Percentiles rank a stretch among this genome's conserved stretches.
Conservation (phyloP, 2,888 invertebrate species). For the Saturnia japonica region DNA sequence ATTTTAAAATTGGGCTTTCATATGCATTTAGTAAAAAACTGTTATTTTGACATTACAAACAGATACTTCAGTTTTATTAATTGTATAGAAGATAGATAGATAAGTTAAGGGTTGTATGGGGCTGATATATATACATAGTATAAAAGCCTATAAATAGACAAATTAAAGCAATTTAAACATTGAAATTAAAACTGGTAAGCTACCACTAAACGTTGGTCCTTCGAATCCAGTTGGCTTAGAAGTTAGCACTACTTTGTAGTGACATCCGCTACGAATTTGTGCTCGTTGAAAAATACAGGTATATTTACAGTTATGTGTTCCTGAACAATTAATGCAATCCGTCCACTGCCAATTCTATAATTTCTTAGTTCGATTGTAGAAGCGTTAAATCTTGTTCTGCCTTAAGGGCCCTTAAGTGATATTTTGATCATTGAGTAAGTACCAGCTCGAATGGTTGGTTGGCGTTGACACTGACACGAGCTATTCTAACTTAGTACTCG, state of each 20-base stretch:
- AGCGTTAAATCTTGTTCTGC: not conserved
- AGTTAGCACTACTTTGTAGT: not conserved
- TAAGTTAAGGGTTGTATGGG: too few relatives aligned
- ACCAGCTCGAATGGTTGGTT: not conserved
- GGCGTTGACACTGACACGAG: not conserved
- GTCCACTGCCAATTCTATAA: not conserved
- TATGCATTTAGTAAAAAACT: too few relatives aligned
- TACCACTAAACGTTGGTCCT: not conserved
- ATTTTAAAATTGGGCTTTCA: too few relatives aligned
- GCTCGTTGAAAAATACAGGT: not conserved
- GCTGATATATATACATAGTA: too few relatives aligned
- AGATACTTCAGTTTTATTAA: too few relatives aligned
- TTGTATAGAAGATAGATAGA: too few relatives aligned
- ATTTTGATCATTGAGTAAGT: not conserved
- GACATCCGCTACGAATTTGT: not conserved
- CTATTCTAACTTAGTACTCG: not conserved
- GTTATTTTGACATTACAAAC: too few relatives aligned
- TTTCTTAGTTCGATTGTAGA: not conserved
- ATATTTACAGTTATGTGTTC: not conserved
- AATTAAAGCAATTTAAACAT: too few relatives aligned
- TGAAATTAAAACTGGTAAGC: not conserved
- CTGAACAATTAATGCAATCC: not conserved
- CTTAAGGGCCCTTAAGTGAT: not conserved
- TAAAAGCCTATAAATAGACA: too few relatives aligned
- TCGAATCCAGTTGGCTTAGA: not conserved